Conservation (phyloP, 1,140 invertebrate species). For the Drosophila nigrodunni region DNA sequence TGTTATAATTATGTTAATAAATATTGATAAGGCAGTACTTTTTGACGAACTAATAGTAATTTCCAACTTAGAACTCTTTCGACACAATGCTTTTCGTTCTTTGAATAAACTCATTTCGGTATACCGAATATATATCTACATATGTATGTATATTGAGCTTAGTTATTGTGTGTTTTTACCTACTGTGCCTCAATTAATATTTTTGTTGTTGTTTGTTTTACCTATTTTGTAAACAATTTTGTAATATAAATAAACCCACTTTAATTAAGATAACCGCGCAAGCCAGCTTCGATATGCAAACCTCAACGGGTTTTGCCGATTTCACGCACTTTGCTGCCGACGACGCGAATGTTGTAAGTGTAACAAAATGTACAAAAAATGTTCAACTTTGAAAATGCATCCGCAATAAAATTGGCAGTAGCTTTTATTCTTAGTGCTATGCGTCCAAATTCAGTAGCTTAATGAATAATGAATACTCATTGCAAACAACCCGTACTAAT, state of each 20-base stretch:
- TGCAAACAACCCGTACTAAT: constrained; percentile 16
- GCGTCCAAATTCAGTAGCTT: constrained; percentile 46
- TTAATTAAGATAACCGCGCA: constrained; percentile 86
- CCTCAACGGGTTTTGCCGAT: constrained; percentile 87
- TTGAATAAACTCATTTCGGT: background rate
- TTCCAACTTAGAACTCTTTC: too few species aligned
- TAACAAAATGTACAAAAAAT: constrained; percentile 34
- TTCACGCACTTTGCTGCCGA: constrained; percentile 87
- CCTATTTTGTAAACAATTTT: constrained; percentile 30
- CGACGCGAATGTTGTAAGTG: constrained; percentile 75
- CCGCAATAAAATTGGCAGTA: constrained; percentile 69
- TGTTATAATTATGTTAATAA: too few species aligned
- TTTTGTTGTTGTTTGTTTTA: constrained; percentile 8
- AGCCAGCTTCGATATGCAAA: constrained; percentile 89
- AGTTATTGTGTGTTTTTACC: constrained; percentile 1
- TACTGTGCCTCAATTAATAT: background rate
- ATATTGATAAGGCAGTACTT: too few species aligned
- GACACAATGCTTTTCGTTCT: too few species aligned
- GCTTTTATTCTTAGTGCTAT: constrained; percentile 61
- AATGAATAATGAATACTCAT: background rate
- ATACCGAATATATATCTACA: background rate
- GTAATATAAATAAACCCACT: constrained; percentile 56
- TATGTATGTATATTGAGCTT: background rate
- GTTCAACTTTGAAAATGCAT: constrained; percentile 58
- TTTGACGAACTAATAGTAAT: too few species aligned